Evolutionary conservation across 2,797 vertebrate genomes (phyloP).

Genomic region (Halcyon smyrnensis): DNA sequence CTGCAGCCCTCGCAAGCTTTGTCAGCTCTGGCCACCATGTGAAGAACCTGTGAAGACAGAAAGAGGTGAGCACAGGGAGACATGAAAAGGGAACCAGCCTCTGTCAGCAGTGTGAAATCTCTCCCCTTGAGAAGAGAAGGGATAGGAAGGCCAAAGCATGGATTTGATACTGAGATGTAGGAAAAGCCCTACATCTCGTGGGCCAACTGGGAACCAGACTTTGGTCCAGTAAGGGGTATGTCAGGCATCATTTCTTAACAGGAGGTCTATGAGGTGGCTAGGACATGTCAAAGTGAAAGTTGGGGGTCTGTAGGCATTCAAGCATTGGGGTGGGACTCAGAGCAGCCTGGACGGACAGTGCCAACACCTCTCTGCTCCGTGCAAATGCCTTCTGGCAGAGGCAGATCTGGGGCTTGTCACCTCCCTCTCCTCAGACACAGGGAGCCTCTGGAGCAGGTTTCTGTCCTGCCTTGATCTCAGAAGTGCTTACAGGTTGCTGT

Average conservation of each 20-base stretch:
- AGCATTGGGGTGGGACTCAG: rapidly evolving
- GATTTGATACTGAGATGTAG: background rate
- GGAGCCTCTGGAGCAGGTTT: background rate
- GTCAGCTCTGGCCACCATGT: rapidly evolving
- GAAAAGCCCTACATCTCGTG: background rate
- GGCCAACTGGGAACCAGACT: background rate
- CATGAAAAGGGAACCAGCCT: background rate
- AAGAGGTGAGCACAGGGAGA: background rate
- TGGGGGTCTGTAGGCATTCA: rapidly evolving
- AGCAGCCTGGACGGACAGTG: background rate
- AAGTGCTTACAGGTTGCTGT: background rate
- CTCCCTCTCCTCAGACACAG: background rate
- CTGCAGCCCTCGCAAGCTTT: background rate
- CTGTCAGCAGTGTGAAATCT: background rate
- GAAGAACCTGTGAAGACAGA: background rate
- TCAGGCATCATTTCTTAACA: rapidly evolving
- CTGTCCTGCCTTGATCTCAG: background rate
- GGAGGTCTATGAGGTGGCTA: background rate
- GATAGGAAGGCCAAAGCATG: background rate
- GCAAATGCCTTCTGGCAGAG: rapidly evolving
- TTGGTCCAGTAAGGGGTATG: background rate
- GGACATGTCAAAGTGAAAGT: background rate
- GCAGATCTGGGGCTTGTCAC: rapidly evolving
- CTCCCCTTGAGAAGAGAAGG: background rate
- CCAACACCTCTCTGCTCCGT: background rate